These are phyloP conservation scores for Tenualosa thibaudeaui DNA, from an alignment of 2,797 vertebrate genomes.

Conservation along the genomic window DNA sequence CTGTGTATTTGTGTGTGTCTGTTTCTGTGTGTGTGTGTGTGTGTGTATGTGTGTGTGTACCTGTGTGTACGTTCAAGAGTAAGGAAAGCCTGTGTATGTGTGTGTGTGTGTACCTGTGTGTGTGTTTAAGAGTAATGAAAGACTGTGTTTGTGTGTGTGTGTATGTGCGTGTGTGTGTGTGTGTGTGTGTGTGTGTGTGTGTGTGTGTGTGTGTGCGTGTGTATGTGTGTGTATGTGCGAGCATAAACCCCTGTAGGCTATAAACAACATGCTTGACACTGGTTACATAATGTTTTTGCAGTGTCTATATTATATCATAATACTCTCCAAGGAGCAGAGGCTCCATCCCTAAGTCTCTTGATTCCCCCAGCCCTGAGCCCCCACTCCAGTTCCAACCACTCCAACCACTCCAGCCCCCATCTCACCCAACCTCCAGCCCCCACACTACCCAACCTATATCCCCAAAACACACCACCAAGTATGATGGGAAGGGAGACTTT, in stretches of 20 bases:
- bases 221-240: neutral
- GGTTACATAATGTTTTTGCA: conserved; percentile 1
- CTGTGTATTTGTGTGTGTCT: conserved; percentile 24
- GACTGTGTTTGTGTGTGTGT: neutral
- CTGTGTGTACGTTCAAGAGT: too few relatives aligned
- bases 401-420: neutral
- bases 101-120: neutral
- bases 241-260: neutral
- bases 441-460: neutral
- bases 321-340: neutral
- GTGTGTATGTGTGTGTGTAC: conserved; percentile 36
- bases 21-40: conserved; percentile 31
- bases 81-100: conserved; percentile 24
- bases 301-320: neutral
- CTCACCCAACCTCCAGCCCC: neutral
- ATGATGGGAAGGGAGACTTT: neutral
- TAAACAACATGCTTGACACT: neutral
- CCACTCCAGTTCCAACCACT: too few relatives aligned
- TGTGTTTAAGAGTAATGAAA: too few relatives aligned
- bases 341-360: too few relatives aligned
- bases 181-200: conserved; percentile 20
- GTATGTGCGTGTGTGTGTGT: conserved; percentile 36
- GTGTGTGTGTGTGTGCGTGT: neutral
- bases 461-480: neutral
- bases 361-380: too few relatives aligned